Evolutionary conservation across 2,888 invertebrate genomes (phyloP).

Genomic region (Entomobrya multifasciata): DNA sequence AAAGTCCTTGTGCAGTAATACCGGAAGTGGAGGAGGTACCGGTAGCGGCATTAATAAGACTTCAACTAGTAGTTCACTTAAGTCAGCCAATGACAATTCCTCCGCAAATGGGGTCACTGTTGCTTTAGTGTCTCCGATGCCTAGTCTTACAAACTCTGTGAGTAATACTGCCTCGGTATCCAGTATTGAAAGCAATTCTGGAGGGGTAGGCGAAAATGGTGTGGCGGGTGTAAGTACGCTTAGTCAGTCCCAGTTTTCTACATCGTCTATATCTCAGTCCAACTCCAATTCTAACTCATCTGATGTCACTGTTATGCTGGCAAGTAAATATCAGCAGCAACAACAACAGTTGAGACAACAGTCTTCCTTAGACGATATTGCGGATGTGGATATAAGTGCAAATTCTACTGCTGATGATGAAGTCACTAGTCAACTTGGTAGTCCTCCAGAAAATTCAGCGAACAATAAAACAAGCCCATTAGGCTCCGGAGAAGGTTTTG

Average conservation of each 20-base stretch:
- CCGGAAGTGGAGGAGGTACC: neutral
- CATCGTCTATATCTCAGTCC: conserved; percentile 64
- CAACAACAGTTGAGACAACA: conserved; percentile 58
- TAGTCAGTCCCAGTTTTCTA: conserved; percentile 68
- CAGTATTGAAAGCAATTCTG: conserved; percentile 69
- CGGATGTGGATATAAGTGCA: conserved; percentile 37
- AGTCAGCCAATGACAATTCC: conserved; percentile 54
- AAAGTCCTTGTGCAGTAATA: conserved; percentile 58
- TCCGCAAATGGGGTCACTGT: conserved; percentile 79
- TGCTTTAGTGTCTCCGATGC: conserved; percentile 90
- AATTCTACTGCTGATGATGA: conserved; percentile 7
- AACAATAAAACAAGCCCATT: conserved; percentile 65
- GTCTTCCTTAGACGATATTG: conserved; percentile 1
- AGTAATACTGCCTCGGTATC: conserved; percentile 75
- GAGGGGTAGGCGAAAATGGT: no score
- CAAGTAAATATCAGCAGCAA: conserved; percentile 68
- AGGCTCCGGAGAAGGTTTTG: conserved; percentile 45
- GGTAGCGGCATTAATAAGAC: conserved; percentile 67
- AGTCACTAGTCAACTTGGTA: conserved; percentile 29
- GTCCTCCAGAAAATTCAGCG: conserved; percentile 12
- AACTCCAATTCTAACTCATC: conserved; percentile 86
- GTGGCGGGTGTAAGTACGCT: conserved; percentile 6
- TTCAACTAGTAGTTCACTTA: conserved; percentile 65
- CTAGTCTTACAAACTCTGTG: conserved; percentile 80
- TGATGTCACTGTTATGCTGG: conserved; percentile 88